Base-by-base conservation (phyloP, 2,888 invertebrate species). In the Cheilosia pagana region DNA sequence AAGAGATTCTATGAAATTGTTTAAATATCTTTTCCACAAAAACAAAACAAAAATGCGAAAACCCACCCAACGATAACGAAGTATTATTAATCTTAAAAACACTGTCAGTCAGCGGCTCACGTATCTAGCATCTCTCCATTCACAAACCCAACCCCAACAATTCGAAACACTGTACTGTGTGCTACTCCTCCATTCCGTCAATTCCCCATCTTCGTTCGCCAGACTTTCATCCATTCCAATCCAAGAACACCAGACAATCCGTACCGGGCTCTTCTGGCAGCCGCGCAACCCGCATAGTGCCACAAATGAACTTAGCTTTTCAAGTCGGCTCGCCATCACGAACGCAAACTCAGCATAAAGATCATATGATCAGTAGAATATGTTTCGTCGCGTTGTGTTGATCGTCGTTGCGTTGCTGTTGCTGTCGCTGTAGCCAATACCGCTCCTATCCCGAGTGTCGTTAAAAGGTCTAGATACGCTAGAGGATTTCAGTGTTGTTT, bases 301-400 rank as follows among this genome's bases (percentile, higher is more conserved):
- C 65, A 62, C 67, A 71, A 60, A 63, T 68, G 65, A 81, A 85
- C 71, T 85, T 55, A 79, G 78, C 77, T 81, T 77, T 81, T 59
- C 59, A 63, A 74, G 67, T 53, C 67, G 23, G 23, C 25, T 52
- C 50, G 50, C 23, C 71, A 68, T 62, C 67, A 28, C 45, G 25
- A 83, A 78, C 72, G 45, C 41, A 63, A 75, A 63, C 79, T 75
- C 81, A 85, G 52, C 83, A 83, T 79, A 79, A 63, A 79, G 75
- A 75, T 81, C 85, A 75, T 75, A 70, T 81, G 85, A 81, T 81
- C 85, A 85, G 85, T 81, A 65, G 79, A 75, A 70, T 67, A 85
- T 71, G 81, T 75, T 81, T 85, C 85, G 81, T 68, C 57, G 79
- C 53, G 70, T 81, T 50, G 85, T 43, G 21, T 50, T 81, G 68